These are phyloP conservation scores for Micropoecilia bifurca DNA, from an alignment of 2,797 vertebrate species.

Conservation along the genomic window DNA sequence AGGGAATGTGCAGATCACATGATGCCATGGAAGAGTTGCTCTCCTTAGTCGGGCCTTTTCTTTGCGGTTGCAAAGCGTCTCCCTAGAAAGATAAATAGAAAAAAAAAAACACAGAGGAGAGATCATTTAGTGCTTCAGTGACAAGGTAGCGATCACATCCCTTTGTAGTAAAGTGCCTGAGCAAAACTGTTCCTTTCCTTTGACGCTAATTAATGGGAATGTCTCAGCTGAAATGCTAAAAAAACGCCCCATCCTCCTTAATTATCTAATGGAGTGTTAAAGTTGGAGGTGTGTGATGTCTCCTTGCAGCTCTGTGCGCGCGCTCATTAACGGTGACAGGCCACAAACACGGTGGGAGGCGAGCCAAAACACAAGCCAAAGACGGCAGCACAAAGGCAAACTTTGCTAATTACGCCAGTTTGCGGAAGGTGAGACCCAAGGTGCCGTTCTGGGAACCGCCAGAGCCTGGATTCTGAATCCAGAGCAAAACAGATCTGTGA, in stretches of 20 bases:
- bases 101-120: conserved; percentile 33
- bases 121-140: conserved; percentile 64
- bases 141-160: conserved; percentile 62
- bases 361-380: conserved; percentile 55
- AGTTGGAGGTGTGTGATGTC: conserved; percentile 65
- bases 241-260: conserved; percentile 75
- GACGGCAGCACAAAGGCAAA: conserved; percentile 64
- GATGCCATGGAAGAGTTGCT: conserved; percentile 53
- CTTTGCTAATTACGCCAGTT: conserved; percentile 70
- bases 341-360: conserved; percentile 58
- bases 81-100: conserved; percentile 33
- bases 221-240: conserved; percentile 69
- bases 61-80: conserved; percentile 31
- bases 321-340: conserved; percentile 71
- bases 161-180: conserved; percentile 56
- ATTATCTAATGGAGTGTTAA: conserved; percentile 77
- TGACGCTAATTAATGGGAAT: conserved; percentile 77
- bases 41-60: conserved; percentile 42
- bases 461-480: conserved; percentile 54
- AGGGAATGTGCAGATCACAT: conserved; percentile 66
- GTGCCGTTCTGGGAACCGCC: conserved; percentile 46
- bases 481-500: conserved; percentile 50
- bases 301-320: conserved; percentile 51
- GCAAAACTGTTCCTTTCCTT: conserved; percentile 67
- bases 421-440: conserved; percentile 65